phyloP scores from a whole-genome alignment of 2,888 invertebrate genomes.

The Hydrotaea cyrtoneurina region DNA sequence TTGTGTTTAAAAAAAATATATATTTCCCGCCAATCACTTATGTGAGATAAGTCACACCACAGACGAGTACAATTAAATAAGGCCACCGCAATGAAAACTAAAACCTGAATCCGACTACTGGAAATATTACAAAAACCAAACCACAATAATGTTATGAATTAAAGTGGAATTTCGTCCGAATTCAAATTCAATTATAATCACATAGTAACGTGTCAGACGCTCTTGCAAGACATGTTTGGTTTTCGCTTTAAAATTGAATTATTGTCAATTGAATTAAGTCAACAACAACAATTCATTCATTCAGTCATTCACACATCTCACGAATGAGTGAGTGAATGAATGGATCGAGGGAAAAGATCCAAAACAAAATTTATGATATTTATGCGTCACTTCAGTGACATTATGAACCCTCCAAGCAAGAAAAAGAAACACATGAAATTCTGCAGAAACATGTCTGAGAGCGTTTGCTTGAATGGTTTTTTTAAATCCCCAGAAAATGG shows the following conservation, averaged over 20 bases:
- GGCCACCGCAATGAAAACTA: neutral
- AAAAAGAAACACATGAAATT: neutral
- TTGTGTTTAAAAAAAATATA: neutral
- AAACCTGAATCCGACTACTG: neutral
- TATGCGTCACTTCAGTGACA: constrained; percentile 10
- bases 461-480: neutral
- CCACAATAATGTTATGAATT: neutral
- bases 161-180: neutral
- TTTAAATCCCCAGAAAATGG: neutral
- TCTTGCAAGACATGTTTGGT: neutral
- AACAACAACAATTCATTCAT: neutral
- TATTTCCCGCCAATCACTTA: neutral
- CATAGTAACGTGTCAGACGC: neutral
- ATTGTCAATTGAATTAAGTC: neutral
- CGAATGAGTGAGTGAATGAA: constrained; percentile 10
- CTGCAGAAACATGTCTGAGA: neutral
- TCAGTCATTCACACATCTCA: constrained; percentile 1
- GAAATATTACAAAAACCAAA: neutral
- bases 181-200: neutral
- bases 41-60: neutral
- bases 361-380: constrained; percentile 1
- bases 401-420: neutral
- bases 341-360: neutral
- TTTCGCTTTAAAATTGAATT: constrained; percentile 9
- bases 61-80: neutral